phyloP scores from a whole-genome alignment of 2,888 invertebrate genomes.

The Troides oblongomaculatus region DNA sequence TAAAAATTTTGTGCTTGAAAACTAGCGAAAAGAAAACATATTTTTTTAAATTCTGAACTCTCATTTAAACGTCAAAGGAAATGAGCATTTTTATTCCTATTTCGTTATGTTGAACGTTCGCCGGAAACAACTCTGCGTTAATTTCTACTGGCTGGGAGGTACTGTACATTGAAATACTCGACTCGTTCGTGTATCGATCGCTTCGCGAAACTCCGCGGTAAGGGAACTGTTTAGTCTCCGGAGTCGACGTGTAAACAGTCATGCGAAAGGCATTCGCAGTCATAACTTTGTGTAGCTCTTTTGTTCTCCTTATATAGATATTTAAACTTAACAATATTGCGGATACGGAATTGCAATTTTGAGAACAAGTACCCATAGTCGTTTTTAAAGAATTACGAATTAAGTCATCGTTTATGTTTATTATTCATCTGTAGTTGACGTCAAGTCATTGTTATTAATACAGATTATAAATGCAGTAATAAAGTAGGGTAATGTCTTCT shows the following conservation, averaged over 20 bases:
- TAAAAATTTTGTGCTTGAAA: no score
- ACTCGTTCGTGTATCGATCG: constrained; percentile 11
- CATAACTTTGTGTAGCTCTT: constrained; percentile 24
- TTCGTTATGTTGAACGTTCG: neutral
- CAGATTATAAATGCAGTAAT: no score
- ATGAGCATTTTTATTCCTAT: constrained; percentile 1
- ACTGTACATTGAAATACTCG: constrained; percentile 5
- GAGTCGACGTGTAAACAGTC: constrained; percentile 14
- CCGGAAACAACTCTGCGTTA: constrained; percentile 2
- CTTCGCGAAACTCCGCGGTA: constrained; percentile 8
- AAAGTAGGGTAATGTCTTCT: no score
- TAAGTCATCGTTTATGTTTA: constrained; percentile 13
- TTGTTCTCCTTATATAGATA: constrained; percentile 14
- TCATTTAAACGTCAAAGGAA: neutral
- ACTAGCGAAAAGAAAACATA: no score
- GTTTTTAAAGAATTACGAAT: constrained; percentile 6
- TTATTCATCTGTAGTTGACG: neutral
- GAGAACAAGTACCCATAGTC: constrained; percentile 8
- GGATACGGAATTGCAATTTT: constrained; percentile 20
- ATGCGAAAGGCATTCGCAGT: constrained; percentile 25
- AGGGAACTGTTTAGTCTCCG: constrained; percentile 24
- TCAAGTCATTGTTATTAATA: no score
- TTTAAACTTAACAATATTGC: constrained; percentile 26
- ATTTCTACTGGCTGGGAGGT: constrained; percentile 1
- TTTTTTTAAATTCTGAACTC: neutral